Conservation (phyloP, 1,140 invertebrate genomes). For the Vanessa tameamea region DNA sequence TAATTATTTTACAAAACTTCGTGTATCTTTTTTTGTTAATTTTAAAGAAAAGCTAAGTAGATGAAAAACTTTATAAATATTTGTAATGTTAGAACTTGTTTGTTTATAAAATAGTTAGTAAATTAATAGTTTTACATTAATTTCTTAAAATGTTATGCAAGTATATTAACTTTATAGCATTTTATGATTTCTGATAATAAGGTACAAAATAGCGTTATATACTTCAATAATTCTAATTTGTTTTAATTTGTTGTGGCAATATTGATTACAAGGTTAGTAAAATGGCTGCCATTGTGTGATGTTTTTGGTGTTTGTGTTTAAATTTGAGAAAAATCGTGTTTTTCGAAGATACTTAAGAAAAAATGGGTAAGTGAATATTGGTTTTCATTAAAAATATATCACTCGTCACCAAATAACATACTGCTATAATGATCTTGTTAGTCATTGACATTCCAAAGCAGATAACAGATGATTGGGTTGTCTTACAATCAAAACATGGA, state of each 20-base stretch:
- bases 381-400: constrained; percentile 3
- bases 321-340: constrained; percentile 50
- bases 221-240: not conserved
- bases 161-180: not conserved
- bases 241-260: constrained; percentile 37
- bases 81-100: no score
- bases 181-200: not conserved
- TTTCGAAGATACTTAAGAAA: constrained; percentile 47
- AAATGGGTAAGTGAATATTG: constrained; percentile 63
- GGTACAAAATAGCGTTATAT: no score
- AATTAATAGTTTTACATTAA: no score
- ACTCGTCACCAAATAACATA: not conserved
- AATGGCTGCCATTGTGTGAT: constrained; percentile 67
- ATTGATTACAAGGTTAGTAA: constrained; percentile 50
- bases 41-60: no score
- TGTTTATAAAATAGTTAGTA: no score
- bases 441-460: constrained; percentile 27
- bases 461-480: constrained; percentile 40
- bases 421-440: not conserved
- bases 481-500: constrained; percentile 38
- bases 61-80: no score
- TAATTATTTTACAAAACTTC: no score
- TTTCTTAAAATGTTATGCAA: no score
- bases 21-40: no score
- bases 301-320: constrained; percentile 68